A percentile compares a stretch with the other conserved stretches of the same genome.
Conservation (phyloP, 2,888 invertebrate species). For the Tachina fera region DNA sequence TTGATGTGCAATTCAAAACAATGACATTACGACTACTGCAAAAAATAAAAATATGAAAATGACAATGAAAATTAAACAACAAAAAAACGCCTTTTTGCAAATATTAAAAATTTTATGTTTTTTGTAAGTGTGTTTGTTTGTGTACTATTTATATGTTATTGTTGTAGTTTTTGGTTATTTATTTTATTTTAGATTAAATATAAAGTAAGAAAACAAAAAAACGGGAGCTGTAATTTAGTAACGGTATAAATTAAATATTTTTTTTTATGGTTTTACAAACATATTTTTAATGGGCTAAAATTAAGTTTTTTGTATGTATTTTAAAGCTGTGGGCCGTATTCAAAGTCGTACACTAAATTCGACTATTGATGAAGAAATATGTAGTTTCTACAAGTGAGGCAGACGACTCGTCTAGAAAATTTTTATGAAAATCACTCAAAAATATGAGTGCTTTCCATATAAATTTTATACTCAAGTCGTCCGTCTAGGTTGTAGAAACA, state of each 20-base stretch:
- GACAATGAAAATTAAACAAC: slow-evolving; percentile 21
- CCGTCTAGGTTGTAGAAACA: no score
- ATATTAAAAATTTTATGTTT: slow-evolving; percentile 18
- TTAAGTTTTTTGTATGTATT: neutral
- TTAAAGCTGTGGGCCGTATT: no score
- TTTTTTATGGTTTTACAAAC: slow-evolving; percentile 2
- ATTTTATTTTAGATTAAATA: slow-evolving; percentile 50
- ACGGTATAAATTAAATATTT: slow-evolving; percentile 42
- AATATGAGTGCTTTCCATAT: no score
- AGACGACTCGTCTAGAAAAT: no score
- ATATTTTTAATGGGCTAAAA: neutral
- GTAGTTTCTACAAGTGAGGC: no score
- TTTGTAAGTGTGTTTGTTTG: slow-evolving; percentile 40
- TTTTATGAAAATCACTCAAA: no score
- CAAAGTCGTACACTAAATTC: no score
- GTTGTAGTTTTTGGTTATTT: slow-evolving; percentile 51
- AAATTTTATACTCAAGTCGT: no score
- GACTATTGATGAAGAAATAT: no score
- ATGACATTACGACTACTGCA: slow-evolving; percentile 49
- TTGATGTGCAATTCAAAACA: slow-evolving; percentile 74
- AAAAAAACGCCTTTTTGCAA: slow-evolving; percentile 11
- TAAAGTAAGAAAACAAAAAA: neutral
- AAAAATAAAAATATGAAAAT: slow-evolving; percentile 12
- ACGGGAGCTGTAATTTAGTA: slow-evolving; percentile 26
- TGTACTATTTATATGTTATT: slow-evolving; percentile 61